Conservation (phyloP, 2,797 vertebrate species). For the Vespertilio murinus region DNA sequence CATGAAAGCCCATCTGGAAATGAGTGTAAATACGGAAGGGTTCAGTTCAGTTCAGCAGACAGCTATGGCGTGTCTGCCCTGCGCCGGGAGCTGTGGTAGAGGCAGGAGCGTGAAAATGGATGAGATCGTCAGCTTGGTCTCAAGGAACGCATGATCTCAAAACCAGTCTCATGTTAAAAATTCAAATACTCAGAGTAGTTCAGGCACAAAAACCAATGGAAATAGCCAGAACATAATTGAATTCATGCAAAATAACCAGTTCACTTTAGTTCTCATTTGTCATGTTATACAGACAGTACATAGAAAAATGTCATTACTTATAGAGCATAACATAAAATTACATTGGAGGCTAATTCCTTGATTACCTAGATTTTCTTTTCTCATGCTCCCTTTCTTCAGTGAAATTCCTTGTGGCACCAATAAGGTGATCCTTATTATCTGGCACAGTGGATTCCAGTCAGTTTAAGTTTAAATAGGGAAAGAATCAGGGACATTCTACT, state of each 20-base stretch:
- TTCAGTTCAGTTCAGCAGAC: slow-evolving; percentile 59
- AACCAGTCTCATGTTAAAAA: background rate
- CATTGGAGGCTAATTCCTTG: background rate
- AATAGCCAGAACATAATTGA: background rate
- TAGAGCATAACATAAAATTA: background rate
- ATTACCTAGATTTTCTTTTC: slow-evolving; percentile 5
- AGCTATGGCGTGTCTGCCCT: background rate
- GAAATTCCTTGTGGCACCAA: background rate
- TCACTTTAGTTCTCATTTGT: background rate
- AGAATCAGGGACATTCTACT: background rate
- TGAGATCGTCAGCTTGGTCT: background rate
- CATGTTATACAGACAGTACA: background rate
- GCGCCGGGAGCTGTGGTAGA: background rate
- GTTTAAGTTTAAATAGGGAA: slow-evolving; percentile 42
- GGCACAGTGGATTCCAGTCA: background rate
- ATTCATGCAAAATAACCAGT: background rate
- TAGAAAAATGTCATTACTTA: background rate
- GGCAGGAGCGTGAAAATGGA: background rate
- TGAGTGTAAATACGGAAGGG: slow-evolving; percentile 10
- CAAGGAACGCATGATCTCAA: background rate
- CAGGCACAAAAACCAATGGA: background rate
- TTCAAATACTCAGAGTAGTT: background rate
- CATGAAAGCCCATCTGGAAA: slow-evolving; percentile 65
- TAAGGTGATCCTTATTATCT: background rate
- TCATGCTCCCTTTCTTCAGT: background rate